Percentiles rank a stretch among this genome's conserved stretches.
Evolutionary conservation across 2,888 invertebrate genomes (phyloP).

Genomic region (Philopedon plagiatum): DNA sequence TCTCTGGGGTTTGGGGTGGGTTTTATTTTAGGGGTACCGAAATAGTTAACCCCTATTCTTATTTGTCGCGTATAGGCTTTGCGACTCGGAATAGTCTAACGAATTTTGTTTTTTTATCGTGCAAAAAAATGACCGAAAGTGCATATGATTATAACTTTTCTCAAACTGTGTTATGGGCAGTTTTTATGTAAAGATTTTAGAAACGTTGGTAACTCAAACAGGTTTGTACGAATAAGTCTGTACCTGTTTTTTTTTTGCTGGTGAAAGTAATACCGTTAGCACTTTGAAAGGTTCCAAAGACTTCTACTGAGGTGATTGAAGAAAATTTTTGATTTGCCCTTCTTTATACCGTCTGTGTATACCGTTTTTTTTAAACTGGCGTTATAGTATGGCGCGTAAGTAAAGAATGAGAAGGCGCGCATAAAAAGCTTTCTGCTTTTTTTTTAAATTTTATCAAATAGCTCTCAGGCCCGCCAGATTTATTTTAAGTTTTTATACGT

Average conservation of each 20-base stretch:
- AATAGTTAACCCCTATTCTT: conserved; percentile 12
- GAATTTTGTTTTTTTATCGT: conserved; percentile 3
- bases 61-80: neutral
- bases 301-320: too few species aligned
- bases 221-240: too few species aligned
- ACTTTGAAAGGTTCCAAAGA: too few species aligned
- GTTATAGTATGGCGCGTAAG: too few species aligned
- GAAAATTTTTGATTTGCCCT: neutral
- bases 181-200: neutral
- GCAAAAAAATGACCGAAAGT: neutral
- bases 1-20: conserved; percentile 16
- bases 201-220: neutral
- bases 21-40: conserved; percentile 16
- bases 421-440: too few species aligned
- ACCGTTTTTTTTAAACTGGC: too few species aligned
- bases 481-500: too few species aligned
- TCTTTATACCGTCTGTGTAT: neutral
- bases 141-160: conserved; percentile 6
- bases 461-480: too few species aligned
- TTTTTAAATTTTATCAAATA: too few species aligned
- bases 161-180: neutral
- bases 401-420: too few species aligned
- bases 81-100: neutral
- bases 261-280: too few species aligned
- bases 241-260: neutral